phyloP scores from a whole-genome alignment of 2,888 invertebrate species.

The Yponomeuta cagnagella region DNA sequence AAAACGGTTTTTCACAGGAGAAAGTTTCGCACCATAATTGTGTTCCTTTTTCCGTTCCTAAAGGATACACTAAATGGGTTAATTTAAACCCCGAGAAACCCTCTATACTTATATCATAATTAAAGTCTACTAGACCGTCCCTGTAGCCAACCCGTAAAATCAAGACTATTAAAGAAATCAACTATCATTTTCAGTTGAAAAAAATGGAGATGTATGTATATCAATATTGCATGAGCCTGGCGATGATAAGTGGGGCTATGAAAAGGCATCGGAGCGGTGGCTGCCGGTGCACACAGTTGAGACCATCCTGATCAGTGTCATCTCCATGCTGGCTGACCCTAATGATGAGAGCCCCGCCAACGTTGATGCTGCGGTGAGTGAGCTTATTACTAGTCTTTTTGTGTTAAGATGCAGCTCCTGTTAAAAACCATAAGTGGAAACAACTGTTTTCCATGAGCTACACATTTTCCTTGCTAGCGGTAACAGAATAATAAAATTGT shows the following conservation, averaged over 20 bases:
- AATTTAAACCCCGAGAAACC: no score
- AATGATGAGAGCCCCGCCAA: constrained; percentile 99
- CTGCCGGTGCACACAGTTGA: constrained; percentile 99
- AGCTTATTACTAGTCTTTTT: not conserved
- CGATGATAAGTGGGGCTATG: constrained; percentile 99
- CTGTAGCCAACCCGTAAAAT: not conserved
- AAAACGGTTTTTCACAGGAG: no score
- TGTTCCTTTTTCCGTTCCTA: no score
- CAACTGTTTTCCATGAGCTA: no score
- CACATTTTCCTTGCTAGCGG: no score
- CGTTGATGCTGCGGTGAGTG: constrained; percentile 97
- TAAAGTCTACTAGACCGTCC: no score
- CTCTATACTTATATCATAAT: no score
- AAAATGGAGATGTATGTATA: constrained; percentile 98
- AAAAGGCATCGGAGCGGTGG: constrained; percentile 98
- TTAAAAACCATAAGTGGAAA: no score
- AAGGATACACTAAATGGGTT: no score
- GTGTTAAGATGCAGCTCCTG: no score
- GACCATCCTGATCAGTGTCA: constrained; percentile 98
- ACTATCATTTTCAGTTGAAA: constrained; percentile 83
- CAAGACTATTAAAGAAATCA: not conserved
- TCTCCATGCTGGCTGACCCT: constrained; percentile 99
- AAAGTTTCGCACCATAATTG: no score
- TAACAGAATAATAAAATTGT: no score
- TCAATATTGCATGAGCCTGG: constrained; percentile 99